Evolutionary conservation across 2,113 vertebrate genomes (phyloP).

Genomic region (Gavialis gangeticus): DNA sequence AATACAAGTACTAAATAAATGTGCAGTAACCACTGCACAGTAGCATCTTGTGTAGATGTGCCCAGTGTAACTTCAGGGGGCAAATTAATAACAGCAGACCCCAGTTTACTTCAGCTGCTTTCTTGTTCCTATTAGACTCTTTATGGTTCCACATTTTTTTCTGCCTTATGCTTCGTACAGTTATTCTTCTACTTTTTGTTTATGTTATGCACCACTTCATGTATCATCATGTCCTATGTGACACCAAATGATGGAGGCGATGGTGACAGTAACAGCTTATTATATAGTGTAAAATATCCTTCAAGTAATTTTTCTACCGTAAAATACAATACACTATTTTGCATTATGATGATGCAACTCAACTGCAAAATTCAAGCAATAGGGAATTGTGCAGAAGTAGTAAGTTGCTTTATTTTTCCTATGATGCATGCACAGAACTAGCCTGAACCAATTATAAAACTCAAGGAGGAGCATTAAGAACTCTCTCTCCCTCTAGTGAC

Average conservation of each 20-base stretch:
- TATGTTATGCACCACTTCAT: neutral
- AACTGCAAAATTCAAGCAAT: neutral
- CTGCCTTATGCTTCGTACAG: neutral
- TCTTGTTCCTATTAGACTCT: neutral
- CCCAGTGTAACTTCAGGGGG: neutral
- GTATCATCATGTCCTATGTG: neutral
- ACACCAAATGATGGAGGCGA: neutral
- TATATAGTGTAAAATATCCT: neutral
- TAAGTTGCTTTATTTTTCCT: neutral
- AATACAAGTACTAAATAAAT: too few relatives aligned
- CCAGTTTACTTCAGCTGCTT: neutral
- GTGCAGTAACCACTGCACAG: too few relatives aligned
- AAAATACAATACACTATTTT: neutral
- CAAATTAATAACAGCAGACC: neutral
- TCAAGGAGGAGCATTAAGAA: neutral
- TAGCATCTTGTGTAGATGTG: too few relatives aligned
- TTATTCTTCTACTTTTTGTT: neutral
- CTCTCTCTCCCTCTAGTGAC: neutral
- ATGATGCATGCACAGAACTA: neutral
- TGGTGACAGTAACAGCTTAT: neutral
- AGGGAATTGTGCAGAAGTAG: neutral
- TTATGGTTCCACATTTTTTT: neutral
- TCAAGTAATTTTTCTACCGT: neutral
- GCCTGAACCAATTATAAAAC: neutral
- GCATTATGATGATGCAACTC: neutral